Conservation (phyloP, 2,113 vertebrate species). For the Aphyosemion australe region DNA sequence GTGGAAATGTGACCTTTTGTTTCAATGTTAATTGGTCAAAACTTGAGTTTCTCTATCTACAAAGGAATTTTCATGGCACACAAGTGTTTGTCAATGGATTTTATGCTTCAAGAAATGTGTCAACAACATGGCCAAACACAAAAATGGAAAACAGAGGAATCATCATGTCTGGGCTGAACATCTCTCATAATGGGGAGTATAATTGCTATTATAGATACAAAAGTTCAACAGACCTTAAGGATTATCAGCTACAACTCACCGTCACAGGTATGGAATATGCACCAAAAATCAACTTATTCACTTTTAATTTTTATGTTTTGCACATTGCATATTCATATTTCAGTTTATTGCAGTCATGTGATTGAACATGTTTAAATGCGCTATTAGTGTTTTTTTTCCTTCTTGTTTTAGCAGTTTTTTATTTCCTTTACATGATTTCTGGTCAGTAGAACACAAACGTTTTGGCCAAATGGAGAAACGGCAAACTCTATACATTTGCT, state of each 20-base stretch:
- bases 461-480: no score
- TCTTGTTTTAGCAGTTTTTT: no score
- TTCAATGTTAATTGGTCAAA: background rate
- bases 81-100: background rate
- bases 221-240: fast-evolving
- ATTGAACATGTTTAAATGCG: no score
- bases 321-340: no score
- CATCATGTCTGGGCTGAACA: slow-evolving; percentile 12
- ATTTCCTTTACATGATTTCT: no score
- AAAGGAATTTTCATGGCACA: background rate
- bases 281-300: background rate
- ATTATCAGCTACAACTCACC: fast-evolving
- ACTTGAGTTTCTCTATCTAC: background rate
- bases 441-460: no score
- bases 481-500: no score
- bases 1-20: slow-evolving; percentile 34
- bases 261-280: slow-evolving; percentile 53
- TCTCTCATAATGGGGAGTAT: slow-evolving; percentile 30
- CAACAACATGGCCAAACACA: slow-evolving; percentile 10
- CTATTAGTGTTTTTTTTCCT: no score
- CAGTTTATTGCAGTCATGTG: no score
- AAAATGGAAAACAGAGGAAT: background rate
- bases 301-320: background rate
- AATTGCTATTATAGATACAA: fast-evolving
- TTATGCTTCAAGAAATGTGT: fast-evolving